Conservation (phyloP, 1,140 invertebrate species). For the Drosophila truncata region DNA sequence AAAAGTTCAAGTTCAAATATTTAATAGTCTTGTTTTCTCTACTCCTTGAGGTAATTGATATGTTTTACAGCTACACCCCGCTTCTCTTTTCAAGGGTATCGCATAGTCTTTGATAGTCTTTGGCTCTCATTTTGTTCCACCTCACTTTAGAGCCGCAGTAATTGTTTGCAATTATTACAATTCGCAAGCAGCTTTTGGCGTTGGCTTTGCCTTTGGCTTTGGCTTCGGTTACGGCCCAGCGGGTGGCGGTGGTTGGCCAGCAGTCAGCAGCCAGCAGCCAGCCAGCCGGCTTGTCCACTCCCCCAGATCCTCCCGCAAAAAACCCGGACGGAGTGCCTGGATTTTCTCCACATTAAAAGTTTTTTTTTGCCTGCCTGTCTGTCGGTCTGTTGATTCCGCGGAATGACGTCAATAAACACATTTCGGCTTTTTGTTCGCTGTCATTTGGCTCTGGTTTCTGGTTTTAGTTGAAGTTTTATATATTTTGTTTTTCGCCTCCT, state of each 20-base stretch:
- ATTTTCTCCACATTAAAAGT: slow-evolving; percentile 70
- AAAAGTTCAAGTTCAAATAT: slow-evolving; percentile 9
- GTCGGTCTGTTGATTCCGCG: slow-evolving; percentile 55
- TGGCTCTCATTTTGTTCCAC: slow-evolving; percentile 31
- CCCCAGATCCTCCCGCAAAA: slow-evolving; percentile 43
- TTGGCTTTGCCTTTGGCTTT: slow-evolving; percentile 31
- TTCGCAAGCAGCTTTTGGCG: slow-evolving; percentile 53
- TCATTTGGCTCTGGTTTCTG: slow-evolving; percentile 54
- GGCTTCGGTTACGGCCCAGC: slow-evolving; percentile 51
- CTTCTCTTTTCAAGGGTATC: slow-evolving; percentile 25
- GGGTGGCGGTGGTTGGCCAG: slow-evolving; percentile 61
- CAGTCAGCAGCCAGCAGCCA: neutral
- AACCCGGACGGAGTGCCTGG: slow-evolving; percentile 35
- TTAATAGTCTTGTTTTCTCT: slow-evolving; percentile 5
- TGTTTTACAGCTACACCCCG: neutral
- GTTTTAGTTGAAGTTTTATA: slow-evolving; percentile 37
- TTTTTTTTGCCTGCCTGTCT: slow-evolving; percentile 15
- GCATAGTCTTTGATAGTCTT: slow-evolving; percentile 33
- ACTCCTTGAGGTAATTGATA: slow-evolving; percentile 5
- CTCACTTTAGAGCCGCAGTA: slow-evolving; percentile 64
- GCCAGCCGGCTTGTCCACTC: slow-evolving; percentile 17
- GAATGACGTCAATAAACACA: slow-evolving; percentile 80
- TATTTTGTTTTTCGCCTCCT: slow-evolving; percentile 15
- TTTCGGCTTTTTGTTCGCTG: slow-evolving; percentile 64
- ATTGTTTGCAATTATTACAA: slow-evolving; percentile 79